Percentiles rank a stretch among this genome's conserved stretches.
These are phyloP conservation scores for Chironomus tepperi DNA, from an alignment of 1,140 invertebrate species.

Conservation along the genomic window DNA sequence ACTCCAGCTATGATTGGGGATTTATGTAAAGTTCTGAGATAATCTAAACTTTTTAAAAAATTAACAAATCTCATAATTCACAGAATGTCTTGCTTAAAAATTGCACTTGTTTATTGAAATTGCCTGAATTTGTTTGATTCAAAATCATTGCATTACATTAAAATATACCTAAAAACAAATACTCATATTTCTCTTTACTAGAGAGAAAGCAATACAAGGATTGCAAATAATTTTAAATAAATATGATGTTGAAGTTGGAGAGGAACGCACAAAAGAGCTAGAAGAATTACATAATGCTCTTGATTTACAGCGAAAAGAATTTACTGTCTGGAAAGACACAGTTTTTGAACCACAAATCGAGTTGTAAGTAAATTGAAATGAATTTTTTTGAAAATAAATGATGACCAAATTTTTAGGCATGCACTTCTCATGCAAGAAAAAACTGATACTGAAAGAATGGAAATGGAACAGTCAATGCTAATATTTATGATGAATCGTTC, in stretches of 20 bases:
- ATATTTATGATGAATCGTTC: slow-evolving; percentile 25
- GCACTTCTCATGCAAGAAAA: slow-evolving; percentile 24
- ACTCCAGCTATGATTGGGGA: no score
- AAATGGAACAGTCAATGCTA: slow-evolving; percentile 18
- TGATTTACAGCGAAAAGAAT: slow-evolving; percentile 15
- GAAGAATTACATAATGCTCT: slow-evolving; percentile 2
- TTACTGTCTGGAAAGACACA: background rate
- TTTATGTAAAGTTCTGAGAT: no score
- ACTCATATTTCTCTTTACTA: slow-evolving; percentile 21
- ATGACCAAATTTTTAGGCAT: background rate
- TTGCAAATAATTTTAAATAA: slow-evolving; percentile 21
- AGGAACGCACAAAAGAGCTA: slow-evolving; percentile 16
- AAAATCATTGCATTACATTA: no score
- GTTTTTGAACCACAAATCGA: slow-evolving; percentile 10
- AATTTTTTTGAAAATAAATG: no score
- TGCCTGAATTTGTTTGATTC: no score
- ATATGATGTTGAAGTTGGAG: slow-evolving; percentile 25
- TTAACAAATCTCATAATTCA: no score
- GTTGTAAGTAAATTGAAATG: no score
- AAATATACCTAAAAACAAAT: background rate
- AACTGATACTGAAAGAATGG: background rate
- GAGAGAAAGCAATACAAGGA: slow-evolving; percentile 21
- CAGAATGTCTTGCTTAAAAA: no score
- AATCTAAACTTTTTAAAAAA: no score
- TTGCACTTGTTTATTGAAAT: no score